phyloP scores from a whole-genome alignment of 2,888 invertebrate genomes.

The Dorcus parallelipipedus region DNA sequence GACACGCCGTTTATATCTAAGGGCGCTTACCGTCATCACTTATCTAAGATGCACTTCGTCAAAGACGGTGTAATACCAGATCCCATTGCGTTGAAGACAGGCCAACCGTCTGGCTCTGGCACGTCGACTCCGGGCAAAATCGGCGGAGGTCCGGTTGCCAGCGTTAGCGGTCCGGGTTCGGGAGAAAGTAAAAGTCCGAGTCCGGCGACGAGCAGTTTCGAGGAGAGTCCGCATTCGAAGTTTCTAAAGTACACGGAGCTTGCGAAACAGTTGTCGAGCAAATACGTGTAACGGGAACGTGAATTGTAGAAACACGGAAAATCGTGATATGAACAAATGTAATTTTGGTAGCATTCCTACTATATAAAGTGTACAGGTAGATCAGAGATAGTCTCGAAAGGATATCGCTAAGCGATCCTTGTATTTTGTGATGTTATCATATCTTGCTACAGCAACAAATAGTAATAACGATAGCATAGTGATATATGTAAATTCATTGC shows the following conservation, averaged over 20 bases:
- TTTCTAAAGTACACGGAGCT: slow-evolving; percentile 98
- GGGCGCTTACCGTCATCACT: slow-evolving; percentile 93
- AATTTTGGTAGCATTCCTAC: slow-evolving; percentile 26
- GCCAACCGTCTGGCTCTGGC: slow-evolving; percentile 39
- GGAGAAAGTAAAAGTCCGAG: slow-evolving; percentile 43
- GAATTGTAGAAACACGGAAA: slow-evolving; percentile 11
- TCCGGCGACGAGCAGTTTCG: slow-evolving; percentile 59
- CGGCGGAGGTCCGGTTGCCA: slow-evolving; percentile 21
- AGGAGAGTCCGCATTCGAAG: slow-evolving; percentile 94
- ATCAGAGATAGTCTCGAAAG: slow-evolving; percentile 14
- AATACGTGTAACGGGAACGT: slow-evolving; percentile 73
- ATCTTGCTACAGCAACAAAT: slow-evolving; percentile 55
- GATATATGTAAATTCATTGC: slow-evolving; percentile 35
- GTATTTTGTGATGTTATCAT: slow-evolving; percentile 73
- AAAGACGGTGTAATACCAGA: slow-evolving; percentile 86
- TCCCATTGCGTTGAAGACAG: slow-evolving; percentile 59
- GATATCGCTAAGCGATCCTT: slow-evolving; percentile 44
- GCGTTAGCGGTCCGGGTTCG: slow-evolving; percentile 33
- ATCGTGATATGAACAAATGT: slow-evolving; percentile 10
- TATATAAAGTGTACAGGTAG: slow-evolving; percentile 19
- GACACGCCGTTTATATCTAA: slow-evolving; percentile 95
- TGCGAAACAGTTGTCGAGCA: slow-evolving; percentile 96
- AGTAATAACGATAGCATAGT: slow-evolving; percentile 30
- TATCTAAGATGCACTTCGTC: slow-evolving; percentile 93
- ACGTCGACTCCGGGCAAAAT: slow-evolving; percentile 24